Conservation (phyloP, 2,113 vertebrate species). For the Dendropsophus ebraccatus region DNA sequence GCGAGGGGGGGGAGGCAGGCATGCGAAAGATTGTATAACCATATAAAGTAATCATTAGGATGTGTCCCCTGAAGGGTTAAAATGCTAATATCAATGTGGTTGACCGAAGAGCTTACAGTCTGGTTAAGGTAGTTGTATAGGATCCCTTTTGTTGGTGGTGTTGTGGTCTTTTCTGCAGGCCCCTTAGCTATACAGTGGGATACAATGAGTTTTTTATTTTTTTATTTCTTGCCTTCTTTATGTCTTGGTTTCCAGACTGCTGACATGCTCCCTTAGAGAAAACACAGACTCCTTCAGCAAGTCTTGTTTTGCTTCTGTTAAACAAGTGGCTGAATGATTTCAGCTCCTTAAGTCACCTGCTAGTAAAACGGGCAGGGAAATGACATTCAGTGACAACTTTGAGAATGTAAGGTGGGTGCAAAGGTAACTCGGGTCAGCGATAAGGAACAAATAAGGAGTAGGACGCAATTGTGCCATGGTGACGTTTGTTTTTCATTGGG, state of each 20-base stretch:
- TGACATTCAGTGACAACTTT: neutral
- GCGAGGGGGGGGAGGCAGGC: neutral
- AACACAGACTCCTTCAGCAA: neutral
- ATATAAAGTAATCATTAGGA: neutral
- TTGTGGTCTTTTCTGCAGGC: neutral
- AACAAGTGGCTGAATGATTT: neutral
- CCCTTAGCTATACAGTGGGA: neutral
- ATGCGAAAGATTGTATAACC: neutral
- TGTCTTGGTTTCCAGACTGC: conserved; percentile 11
- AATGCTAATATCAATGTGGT: neutral
- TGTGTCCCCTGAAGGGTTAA: neutral
- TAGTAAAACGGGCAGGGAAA: neutral
- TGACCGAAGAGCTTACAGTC: conserved; percentile 17
- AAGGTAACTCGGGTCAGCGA: conserved; percentile 25
- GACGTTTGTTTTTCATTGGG: conserved; percentile 6
- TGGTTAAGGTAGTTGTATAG: no score
- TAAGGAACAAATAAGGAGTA: conserved; percentile 32
- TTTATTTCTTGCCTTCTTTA: conserved; percentile 15
- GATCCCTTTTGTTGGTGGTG: neutral
- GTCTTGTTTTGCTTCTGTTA: conserved; percentile 31
- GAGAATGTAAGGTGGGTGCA: conserved; percentile 18
- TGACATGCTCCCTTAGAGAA: conserved; percentile 34
- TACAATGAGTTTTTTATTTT: neutral
- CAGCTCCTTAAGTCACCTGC: neutral
- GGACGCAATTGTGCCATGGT: neutral